These are phyloP conservation scores for Acrocyrtus sp. DNA, from an alignment of 2,888 invertebrate genomes.

Conservation along the genomic window DNA sequence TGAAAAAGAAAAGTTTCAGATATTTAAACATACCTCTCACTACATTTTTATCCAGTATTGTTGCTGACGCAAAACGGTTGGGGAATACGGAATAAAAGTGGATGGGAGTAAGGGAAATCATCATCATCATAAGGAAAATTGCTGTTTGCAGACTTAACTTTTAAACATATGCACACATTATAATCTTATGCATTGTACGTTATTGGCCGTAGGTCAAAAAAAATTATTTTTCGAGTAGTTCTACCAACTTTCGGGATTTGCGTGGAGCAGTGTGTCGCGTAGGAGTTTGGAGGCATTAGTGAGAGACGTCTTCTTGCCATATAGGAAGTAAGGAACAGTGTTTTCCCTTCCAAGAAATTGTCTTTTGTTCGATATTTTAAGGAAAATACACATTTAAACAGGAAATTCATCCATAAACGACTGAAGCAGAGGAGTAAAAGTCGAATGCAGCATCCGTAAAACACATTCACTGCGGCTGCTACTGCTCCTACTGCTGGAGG, in stretches of 20 bases:
- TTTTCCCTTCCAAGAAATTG: too few relatives aligned
- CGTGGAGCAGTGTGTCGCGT: background rate
- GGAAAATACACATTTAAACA: conserved; percentile 6
- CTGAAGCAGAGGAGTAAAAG: background rate
- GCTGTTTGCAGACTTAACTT: background rate
- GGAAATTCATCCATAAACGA: background rate
- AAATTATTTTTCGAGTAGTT: background rate
- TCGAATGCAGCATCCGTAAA: background rate
- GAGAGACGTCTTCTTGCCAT: background rate
- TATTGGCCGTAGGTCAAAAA: conserved; percentile 53
- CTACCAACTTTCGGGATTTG: background rate
- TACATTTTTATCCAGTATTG: too few relatives aligned
- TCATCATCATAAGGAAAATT: background rate
- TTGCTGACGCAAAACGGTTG: conserved; percentile 27
- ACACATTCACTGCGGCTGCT: background rate
- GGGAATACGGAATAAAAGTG: background rate
- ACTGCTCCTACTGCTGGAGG: background rate
- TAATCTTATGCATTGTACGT: too few relatives aligned
- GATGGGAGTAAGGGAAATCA: background rate
- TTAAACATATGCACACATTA: conserved; percentile 18
- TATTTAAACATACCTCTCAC: too few relatives aligned
- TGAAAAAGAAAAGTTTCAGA: too few relatives aligned
- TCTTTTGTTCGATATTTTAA: too few relatives aligned
- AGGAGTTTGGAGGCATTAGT: background rate
- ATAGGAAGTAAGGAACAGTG: background rate